phyloP scores from a whole-genome alignment of 2,888 invertebrate genomes.

The Drosophila paucipuncta region DNA sequence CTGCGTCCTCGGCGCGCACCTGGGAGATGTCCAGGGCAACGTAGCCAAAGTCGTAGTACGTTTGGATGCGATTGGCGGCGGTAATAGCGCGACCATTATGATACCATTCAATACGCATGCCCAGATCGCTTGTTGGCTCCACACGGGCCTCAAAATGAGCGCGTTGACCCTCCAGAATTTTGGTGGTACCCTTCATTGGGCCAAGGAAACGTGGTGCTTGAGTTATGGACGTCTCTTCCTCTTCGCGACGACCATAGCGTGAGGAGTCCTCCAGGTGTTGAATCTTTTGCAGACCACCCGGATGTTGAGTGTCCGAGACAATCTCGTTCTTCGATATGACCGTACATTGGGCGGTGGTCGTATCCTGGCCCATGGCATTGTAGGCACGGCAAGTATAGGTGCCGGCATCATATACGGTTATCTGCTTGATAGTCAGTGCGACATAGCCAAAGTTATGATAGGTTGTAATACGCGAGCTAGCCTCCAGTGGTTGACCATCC shows the following conservation, averaged over 20 bases:
- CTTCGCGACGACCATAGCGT: slow-evolving; percentile 89
- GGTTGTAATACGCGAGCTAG: slow-evolving; percentile 96
- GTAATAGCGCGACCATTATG: slow-evolving; percentile 97
- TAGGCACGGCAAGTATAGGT: slow-evolving; percentile 95
- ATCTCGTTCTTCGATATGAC: slow-evolving; percentile 94
- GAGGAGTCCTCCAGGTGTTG: slow-evolving; percentile 94
- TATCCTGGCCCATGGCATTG: slow-evolving; percentile 94
- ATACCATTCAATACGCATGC: slow-evolving; percentile 98
- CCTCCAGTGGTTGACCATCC: slow-evolving; percentile 95
- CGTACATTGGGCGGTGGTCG: slow-evolving; percentile 92
- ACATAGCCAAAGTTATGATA: slow-evolving; percentile 98
- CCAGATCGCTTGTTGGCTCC: slow-evolving; percentile 97
- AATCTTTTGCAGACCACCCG: slow-evolving; percentile 95
- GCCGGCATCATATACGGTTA: slow-evolving; percentile 95
- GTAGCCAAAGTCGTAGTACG: slow-evolving; percentile 98
- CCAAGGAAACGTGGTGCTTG: slow-evolving; percentile 95
- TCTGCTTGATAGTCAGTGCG: slow-evolving; percentile 95
- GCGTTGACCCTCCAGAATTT: slow-evolving; percentile 96
- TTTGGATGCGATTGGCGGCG: slow-evolving; percentile 95
- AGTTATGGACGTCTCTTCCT: slow-evolving; percentile 91
- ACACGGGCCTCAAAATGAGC: slow-evolving; percentile 98
- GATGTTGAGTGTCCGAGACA: slow-evolving; percentile 95
- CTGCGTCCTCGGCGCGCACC: slow-evolving; percentile 96
- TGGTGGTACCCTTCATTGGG: slow-evolving; percentile 95
- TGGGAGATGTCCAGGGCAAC: slow-evolving; percentile 97